Percentiles rank a stretch among this genome's conserved stretches.
Conservation (phyloP, 2,888 invertebrate species). For the Drosophila kuntzei region DNA sequence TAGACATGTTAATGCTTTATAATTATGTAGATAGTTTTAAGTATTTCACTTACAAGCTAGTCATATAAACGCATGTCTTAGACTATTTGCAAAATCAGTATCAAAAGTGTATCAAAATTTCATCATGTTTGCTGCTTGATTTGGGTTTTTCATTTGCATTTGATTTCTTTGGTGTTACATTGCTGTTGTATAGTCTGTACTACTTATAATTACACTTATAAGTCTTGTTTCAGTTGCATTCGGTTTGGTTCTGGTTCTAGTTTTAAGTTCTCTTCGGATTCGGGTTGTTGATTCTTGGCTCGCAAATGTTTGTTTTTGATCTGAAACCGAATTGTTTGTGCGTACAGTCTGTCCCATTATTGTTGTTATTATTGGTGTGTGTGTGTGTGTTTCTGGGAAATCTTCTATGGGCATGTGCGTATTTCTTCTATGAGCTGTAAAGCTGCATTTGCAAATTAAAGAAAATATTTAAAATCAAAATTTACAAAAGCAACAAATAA, state of each 20-base stretch:
- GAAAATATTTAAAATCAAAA: constrained; percentile 26
- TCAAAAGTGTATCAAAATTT: constrained; percentile 71
- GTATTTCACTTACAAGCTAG: constrained; percentile 59
- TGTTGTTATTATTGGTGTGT: constrained; percentile 4
- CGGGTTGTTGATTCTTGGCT: constrained; percentile 13
- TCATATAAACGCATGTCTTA: constrained; percentile 33
- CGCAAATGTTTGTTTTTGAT: constrained; percentile 1
- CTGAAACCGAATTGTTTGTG: constrained; percentile 67
- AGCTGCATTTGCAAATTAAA: constrained; percentile 16
- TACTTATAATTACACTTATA: constrained; percentile 36
- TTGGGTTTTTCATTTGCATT: constrained; percentile 37
- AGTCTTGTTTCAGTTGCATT: constrained; percentile 73
- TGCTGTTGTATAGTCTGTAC: constrained; percentile 42
- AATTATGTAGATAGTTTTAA: constrained; percentile 33
- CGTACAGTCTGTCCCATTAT: constrained; percentile 61
- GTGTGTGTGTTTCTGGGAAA: constrained; percentile 15
- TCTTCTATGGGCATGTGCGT: constrained; percentile 22
- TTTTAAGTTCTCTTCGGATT: constrained; percentile 28
- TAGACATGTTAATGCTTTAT: constrained; percentile 27
- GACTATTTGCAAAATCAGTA: constrained; percentile 41
- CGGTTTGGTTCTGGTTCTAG: constrained; percentile 61
- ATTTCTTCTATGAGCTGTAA: constrained; percentile 9
- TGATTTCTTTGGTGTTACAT: constrained; percentile 43
- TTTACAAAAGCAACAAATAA: constrained; percentile 18
- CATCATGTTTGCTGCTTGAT: constrained; percentile 27